phyloP scores from a whole-genome alignment of 2,797 vertebrate genomes.

The Numenius phaeopus region DNA sequence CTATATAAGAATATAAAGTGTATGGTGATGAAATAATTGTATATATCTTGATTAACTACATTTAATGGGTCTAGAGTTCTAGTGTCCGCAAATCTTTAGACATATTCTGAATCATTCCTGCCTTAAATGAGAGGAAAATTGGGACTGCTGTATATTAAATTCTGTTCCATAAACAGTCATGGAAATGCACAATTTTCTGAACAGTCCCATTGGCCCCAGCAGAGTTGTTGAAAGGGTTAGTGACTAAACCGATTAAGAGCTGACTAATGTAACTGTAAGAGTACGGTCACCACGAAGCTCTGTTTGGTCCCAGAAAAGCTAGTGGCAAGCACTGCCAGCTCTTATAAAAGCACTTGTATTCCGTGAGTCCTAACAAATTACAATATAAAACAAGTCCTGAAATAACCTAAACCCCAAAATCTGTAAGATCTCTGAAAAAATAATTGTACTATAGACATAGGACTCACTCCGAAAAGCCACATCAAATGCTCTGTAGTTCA shows the following conservation, averaged over 20 bases:
- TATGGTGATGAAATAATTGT: neutral
- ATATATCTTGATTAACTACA: neutral
- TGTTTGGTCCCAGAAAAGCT: neutral
- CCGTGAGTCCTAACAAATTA: neutral
- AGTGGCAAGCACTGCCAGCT: neutral
- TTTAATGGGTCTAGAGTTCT: neutral
- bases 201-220: neutral
- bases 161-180: neutral
- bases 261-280: neutral
- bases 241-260: neutral
- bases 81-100: neutral
- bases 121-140: neutral
- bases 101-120: neutral
- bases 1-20: neutral
- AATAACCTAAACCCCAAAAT: neutral
- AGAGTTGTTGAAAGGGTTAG: neutral
- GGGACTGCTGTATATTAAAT: neutral
- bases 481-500: neutral
- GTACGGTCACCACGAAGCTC: neutral
- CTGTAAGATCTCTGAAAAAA: neutral
- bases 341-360: neutral
- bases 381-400: neutral
- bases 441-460: rapidly evolving
- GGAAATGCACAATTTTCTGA: neutral
- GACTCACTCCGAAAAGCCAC: neutral